Conservation (phyloP, 2,113 vertebrate genomes). For the Pycnonotus jocosus region DNA sequence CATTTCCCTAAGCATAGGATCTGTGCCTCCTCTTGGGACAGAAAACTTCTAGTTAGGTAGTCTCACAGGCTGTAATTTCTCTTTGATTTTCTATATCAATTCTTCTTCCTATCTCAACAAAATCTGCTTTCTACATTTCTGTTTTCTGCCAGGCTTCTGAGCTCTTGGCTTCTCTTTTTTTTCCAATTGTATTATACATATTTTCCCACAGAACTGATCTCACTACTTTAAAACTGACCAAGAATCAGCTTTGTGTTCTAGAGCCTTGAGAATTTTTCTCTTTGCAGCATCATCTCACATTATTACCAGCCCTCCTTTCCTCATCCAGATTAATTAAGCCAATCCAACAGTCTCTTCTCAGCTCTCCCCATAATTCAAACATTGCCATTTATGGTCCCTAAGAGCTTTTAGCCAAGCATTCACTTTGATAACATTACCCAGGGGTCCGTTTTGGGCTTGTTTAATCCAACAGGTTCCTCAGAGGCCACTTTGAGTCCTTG, state of each 20-base stretch:
- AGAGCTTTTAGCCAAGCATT: neutral
- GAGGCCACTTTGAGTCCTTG: conserved; percentile 83
- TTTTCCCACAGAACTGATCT: neutral
- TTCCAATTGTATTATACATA: neutral
- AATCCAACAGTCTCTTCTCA: neutral
- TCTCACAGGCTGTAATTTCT: neutral
- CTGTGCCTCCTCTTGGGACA: neutral
- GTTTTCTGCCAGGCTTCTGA: neutral
- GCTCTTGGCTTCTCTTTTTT: neutral
- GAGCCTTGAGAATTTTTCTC: neutral
- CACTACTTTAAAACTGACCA: neutral
- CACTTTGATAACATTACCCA: conserved; percentile 63
- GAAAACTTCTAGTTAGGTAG: neutral
- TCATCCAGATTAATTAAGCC: neutral
- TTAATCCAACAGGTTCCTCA: conserved; percentile 63
- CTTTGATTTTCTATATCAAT: neutral
- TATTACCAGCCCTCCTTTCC: neutral
- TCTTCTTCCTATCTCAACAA: neutral
- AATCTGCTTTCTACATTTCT: neutral
- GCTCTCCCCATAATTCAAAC: neutral
- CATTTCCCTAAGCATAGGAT: neutral
- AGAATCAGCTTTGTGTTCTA: neutral
- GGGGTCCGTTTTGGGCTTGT: conserved; percentile 37
- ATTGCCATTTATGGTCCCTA: neutral
- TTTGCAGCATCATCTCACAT: neutral